Conservation (phyloP, 2,888 invertebrate species). For the Matsumyia berberina region DNA sequence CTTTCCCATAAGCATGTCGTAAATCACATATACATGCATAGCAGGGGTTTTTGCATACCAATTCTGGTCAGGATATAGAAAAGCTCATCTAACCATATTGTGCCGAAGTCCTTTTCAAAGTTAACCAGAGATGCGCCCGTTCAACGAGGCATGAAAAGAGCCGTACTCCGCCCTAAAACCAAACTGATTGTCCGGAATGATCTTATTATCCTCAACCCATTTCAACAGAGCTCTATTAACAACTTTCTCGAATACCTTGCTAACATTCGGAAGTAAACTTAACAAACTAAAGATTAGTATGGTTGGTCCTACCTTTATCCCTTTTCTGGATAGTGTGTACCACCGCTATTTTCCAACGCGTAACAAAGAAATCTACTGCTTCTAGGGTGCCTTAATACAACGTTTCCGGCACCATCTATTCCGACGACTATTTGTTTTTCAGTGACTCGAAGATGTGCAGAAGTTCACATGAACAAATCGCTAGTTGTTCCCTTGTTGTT, state of each 20-base stretch:
- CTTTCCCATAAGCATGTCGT: not conserved
- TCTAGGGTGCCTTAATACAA: no score
- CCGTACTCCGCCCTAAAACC: constrained; percentile 15
- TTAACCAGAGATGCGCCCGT: not conserved
- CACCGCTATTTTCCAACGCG: no score
- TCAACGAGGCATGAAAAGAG: constrained; percentile 9
- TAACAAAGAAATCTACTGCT: no score
- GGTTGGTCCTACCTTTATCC: no score
- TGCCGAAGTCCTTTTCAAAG: constrained; percentile 8
- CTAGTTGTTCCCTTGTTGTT: no score
- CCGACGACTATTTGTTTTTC: no score
- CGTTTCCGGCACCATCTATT: no score
- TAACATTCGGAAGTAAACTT: not conserved
- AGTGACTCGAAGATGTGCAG: no score
- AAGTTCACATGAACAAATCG: no score
- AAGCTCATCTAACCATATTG: constrained; percentile 2
- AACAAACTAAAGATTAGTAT: no score
- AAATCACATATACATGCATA: constrained; percentile 7
- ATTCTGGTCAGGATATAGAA: not conserved
- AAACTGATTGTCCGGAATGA: constrained; percentile 14
- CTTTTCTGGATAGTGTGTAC: no score
- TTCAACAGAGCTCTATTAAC: constrained; percentile 1
- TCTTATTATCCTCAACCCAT: not conserved
- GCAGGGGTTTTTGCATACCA: constrained; percentile 8
- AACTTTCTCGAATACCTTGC: constrained; percentile 3